Percentiles rank a stretch among this genome's conserved stretches.
phyloP scores from a whole-genome alignment of 2,797 vertebrate species.

The Petrocephalus schoutedeni region DNA sequence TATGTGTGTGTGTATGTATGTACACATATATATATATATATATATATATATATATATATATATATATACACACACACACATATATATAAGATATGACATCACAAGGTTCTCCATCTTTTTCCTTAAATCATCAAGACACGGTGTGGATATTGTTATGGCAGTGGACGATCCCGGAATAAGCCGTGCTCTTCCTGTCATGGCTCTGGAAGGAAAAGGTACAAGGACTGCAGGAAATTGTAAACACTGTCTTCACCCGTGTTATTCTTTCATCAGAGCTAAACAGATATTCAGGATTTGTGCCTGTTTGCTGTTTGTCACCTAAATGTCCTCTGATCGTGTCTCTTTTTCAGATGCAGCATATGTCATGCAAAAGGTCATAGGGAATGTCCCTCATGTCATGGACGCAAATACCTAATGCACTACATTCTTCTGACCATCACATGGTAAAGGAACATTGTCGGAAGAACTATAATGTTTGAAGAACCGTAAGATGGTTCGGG shows the following conservation, averaged over 20 bases:
- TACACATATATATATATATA: too few species aligned
- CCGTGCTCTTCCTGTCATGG: conserved; percentile 39
- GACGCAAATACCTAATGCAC: conserved; percentile 62
- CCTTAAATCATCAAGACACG: conserved; percentile 34
- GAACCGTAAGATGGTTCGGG: not conserved
- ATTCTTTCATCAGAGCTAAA: not conserved
- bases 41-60: too few species aligned
- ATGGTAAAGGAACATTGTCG: conserved; percentile 46
- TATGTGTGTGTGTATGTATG: too few species aligned
- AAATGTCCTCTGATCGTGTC: not conserved
- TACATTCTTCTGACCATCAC: conserved; percentile 63
- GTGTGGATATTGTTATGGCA: conserved; percentile 41
- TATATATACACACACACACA: not conserved
- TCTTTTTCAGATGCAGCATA: conserved; percentile 52
- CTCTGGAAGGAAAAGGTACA: conserved; percentile 39
- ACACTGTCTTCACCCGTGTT: not conserved
- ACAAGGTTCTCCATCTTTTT: not conserved
- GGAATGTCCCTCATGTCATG: conserved; percentile 58
- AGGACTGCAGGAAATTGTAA: not conserved
- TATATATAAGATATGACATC: not conserved
- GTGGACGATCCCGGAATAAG: conserved; percentile 28
- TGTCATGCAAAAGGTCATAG: conserved; percentile 61
- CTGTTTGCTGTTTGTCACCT: not conserved
- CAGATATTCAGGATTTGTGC: not conserved
- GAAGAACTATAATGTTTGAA: too few species aligned